phyloP scores from a whole-genome alignment of 2,888 invertebrate species.

The Andrena chrysosceles region DNA sequence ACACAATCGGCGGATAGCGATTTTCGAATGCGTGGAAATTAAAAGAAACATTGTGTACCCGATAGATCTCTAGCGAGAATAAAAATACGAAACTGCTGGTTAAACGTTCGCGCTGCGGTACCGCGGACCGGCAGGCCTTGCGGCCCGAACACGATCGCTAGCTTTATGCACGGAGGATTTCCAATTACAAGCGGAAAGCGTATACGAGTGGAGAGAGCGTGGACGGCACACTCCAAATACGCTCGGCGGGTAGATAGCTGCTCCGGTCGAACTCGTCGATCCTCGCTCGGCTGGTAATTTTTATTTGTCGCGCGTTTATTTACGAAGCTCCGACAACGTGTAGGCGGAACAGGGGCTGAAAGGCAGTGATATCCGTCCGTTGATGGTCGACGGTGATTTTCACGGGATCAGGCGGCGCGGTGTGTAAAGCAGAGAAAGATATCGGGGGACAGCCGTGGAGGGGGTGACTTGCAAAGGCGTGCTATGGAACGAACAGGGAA shows the following conservation, averaged over 20 bases:
- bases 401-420: conserved; percentile 50
- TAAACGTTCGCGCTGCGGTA: conserved; percentile 1
- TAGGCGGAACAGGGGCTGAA: conserved; percentile 16
- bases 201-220: conserved; percentile 24
- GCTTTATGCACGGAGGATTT: too few species aligned
- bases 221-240: not conserved
- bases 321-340: conserved; percentile 41
- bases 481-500: conserved; percentile 64
- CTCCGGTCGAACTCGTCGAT: conserved; percentile 41
- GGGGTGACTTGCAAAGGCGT: conserved; percentile 55
- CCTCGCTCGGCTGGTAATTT: conserved; percentile 36
- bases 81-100: conserved; percentile 4
- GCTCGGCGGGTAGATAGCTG: conserved; percentile 4
- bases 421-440: conserved; percentile 67
- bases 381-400: conserved; percentile 65
- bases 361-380: conserved; percentile 56
- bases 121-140: not conserved
- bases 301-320: conserved; percentile 55
- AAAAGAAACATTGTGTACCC: not conserved
- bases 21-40: not conserved
- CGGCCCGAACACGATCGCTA: too few species aligned
- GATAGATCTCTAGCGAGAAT: not conserved
- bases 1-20: not conserved
- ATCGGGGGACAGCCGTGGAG: conserved; percentile 44
- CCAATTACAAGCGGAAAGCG: too few species aligned